Percentiles rank a stretch among this genome's conserved stretches.
Conservation (phyloP, 2,888 invertebrate genomes). For the Pseudoips prasinana region DNA sequence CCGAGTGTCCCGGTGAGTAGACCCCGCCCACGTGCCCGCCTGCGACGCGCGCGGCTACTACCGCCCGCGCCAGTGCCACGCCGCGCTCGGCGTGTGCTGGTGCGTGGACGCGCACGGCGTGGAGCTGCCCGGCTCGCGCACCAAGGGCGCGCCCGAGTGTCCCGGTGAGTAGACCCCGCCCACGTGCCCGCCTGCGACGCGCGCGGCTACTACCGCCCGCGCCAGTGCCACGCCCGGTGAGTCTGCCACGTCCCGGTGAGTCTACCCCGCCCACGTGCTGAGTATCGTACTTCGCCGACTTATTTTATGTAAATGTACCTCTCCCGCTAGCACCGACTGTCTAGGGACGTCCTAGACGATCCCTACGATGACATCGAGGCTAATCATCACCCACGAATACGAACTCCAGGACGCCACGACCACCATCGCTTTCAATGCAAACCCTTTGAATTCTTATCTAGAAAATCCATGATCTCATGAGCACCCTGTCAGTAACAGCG, state of each 20-base stretch:
- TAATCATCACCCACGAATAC: too few species aligned
- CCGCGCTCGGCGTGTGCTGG: slow-evolving; percentile 94
- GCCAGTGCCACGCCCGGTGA: slow-evolving; percentile 91
- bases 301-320: too few species aligned
- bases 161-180: slow-evolving; percentile 14
- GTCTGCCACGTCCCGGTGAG: slow-evolving; percentile 96
- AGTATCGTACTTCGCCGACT: too few species aligned
- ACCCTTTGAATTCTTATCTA: too few species aligned
- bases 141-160: slow-evolving; percentile 81
- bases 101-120: slow-evolving; percentile 96
- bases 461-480: too few species aligned
- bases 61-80: slow-evolving; percentile 93
- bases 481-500: too few species aligned
- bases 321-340: too few species aligned
- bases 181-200: slow-evolving; percentile 85
- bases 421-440: too few species aligned
- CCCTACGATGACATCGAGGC: too few species aligned
- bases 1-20: slow-evolving; percentile 42
- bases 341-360: too few species aligned
- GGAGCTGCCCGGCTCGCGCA: slow-evolving; percentile 92
- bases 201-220: slow-evolving; percentile 92
- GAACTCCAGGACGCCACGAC: too few species aligned
- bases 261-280: slow-evolving; percentile 93
- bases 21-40: slow-evolving; percentile 40
- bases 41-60: slow-evolving; percentile 95